Base-by-base conservation (phyloP, 2,888 invertebrate genomes). In the Hartigia nigra region DNA sequence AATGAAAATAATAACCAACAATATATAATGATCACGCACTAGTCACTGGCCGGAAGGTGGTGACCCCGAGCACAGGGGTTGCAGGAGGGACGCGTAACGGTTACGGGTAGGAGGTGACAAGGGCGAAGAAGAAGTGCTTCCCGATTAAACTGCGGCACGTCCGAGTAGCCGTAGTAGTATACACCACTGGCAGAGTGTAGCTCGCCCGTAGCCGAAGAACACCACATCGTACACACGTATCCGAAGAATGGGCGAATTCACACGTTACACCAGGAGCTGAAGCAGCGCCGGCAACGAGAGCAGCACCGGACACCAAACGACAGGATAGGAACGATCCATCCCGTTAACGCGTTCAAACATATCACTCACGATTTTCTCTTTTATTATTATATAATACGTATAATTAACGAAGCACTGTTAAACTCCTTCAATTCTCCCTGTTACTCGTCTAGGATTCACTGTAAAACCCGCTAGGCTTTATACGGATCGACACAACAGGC, bases 201-300 rank as follows among this genome's bases (percentile, higher is more conserved):
- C 55, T 82, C 81, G 84, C 81, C 78, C 82, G 83, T 78, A 75
- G 86, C 85, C 87, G 87, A 82, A 55, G 55, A 55, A 89, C 88
- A 87, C 89, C 89, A 90, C 90, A 90, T 90, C 88, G 88, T 89
- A 89, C 85, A 87, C 85, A 88, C 87, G 55, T 87, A 78, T 78
- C 79, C 78, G 77, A 74, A 80, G 72, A 55, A 55, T 55, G 55
- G 55, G 70, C 72, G 74, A 77, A 81, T 80, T 78, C 55, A 79
- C 78, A 87, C 88, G 86, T 86, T 85, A 88, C 89, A 87, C 86
- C 85, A 87, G 84, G 79, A 72, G 32, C 23, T 32, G 72, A 72
- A 31, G 34, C 31, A 72, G 32, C 72, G 55, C 55, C 55, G 55
- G 55, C 55, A 55, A 55, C 23, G 55, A 9, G 55, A 55, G 55